These are phyloP conservation scores for Xenopus borealis DNA, from an alignment of 2,113 vertebrate genomes.

Conservation along the genomic window DNA sequence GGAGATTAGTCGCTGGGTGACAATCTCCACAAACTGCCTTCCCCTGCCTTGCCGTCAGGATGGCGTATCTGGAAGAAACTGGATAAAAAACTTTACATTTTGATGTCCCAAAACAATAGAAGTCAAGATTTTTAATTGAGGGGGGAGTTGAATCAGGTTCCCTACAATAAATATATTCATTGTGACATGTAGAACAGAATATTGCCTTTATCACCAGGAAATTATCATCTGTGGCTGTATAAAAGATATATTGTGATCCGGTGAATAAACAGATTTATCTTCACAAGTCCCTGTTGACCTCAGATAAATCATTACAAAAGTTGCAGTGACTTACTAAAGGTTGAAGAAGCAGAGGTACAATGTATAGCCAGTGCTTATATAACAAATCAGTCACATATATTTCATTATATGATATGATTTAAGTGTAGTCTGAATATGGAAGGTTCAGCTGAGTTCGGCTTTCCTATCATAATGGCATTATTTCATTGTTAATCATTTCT, in stretches of 20 bases:
- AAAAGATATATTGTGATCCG: slow-evolving; percentile 6
- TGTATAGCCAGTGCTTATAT: background rate
- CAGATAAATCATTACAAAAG: slow-evolving; percentile 11
- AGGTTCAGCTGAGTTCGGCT: too few species aligned
- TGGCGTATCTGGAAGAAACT: background rate
- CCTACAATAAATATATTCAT: too few species aligned
- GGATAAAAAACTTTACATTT: background rate
- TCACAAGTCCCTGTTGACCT: slow-evolving; percentile 10
- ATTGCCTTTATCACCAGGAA: background rate
- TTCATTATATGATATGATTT: too few species aligned
- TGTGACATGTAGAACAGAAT: background rate
- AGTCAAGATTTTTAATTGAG: too few species aligned
- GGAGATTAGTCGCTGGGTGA: too few species aligned
- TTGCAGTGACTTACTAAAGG: slow-evolving; percentile 10
- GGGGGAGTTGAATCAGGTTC: too few species aligned
- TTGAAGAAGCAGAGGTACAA: background rate
- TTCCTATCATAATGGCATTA: too few species aligned
- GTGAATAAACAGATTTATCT: slow-evolving; percentile 22
- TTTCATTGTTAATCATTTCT: too few species aligned
- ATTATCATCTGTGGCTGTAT: slow-evolving; percentile 2
- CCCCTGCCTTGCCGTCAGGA: too few species aligned
- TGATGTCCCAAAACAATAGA: background rate
- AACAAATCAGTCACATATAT: background rate
- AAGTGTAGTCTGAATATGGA: too few species aligned
- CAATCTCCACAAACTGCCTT: too few species aligned